These are phyloP conservation scores for Chinchilla lanigera DNA, from an alignment of 2,113 vertebrate genomes.

Conservation along the genomic window DNA sequence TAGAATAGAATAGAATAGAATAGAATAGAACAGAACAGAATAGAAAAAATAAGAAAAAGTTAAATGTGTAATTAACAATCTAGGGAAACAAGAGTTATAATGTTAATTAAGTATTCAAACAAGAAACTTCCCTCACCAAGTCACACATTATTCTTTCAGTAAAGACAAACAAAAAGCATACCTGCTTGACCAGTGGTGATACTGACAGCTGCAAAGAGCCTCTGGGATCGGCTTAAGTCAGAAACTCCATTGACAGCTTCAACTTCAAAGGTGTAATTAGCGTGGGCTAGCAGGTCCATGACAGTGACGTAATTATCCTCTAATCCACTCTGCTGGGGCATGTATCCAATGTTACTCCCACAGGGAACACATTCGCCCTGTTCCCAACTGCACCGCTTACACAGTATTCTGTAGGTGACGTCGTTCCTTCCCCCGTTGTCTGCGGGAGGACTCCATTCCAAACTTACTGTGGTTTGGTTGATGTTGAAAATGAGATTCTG, in stretches of 20 bases:
- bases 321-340: constrained; percentile 95
- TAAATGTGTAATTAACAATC: constrained; percentile 28
- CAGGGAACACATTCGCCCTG: constrained; percentile 97
- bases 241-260: constrained; percentile 99
- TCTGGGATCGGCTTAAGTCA: constrained; percentile 96
- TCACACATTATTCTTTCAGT: neutral
- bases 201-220: constrained; percentile 97
- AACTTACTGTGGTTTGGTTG: constrained; percentile 97
- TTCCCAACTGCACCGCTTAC: constrained; percentile 97
- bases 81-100: neutral
- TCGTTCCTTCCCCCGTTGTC: constrained; percentile 96
- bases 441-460: constrained; percentile 97
- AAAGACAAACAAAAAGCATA: constrained; percentile 85
- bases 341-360: constrained; percentile 95
- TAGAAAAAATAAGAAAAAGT: constrained; percentile 28
- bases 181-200: constrained; percentile 98
- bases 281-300: constrained; percentile 96
- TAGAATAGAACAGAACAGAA: neutral
- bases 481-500: constrained; percentile 99
- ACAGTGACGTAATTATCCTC: constrained; percentile 95
- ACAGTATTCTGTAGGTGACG: constrained; percentile 96
- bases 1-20: neutral
- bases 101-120: neutral
- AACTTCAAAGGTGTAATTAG: constrained; percentile 99
- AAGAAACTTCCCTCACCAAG: neutral